A percentile compares a stretch with the other conserved stretches of the same genome.
phyloP scores from a whole-genome alignment of 2,113 vertebrate species.

The Brachyhypopomus occidentalis region DNA sequence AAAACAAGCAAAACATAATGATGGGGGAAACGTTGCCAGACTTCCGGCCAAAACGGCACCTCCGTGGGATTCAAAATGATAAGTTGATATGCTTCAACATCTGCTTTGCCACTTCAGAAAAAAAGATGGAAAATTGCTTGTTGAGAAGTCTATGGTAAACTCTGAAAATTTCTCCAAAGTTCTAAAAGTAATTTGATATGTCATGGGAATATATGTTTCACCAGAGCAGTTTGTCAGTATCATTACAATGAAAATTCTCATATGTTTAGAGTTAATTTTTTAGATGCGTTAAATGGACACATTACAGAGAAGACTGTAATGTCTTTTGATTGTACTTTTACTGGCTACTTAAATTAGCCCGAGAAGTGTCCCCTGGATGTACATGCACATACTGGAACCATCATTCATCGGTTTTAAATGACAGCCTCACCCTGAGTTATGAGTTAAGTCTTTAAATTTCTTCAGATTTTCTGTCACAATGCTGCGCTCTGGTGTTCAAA shows the following conservation, averaged over 20 bases:
- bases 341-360: too few species aligned
- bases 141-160: neutral
- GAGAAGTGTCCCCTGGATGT: too few species aligned
- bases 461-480: neutral
- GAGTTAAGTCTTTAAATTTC: neutral
- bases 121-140: neutral
- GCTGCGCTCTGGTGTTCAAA: conserved; percentile 31
- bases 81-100: neutral
- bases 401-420: neutral
- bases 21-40: neutral
- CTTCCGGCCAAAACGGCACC: neutral
- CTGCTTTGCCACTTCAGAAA: neutral
- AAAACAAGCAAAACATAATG: neutral
- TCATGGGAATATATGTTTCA: neutral
- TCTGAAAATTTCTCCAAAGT: neutral
- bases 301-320: neutral
- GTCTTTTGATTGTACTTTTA: too few species aligned
- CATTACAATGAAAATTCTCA: neutral
- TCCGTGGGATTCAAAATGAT: neutral
- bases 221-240: neutral
- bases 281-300: neutral
- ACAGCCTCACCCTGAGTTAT: neutral
- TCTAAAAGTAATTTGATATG: neutral
- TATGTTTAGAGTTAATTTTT: too few species aligned
- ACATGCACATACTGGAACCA: neutral